These are phyloP conservation scores for Macroglossus sobrinus DNA, from an alignment of 2,113 vertebrate species.

Conservation along the genomic window DNA sequence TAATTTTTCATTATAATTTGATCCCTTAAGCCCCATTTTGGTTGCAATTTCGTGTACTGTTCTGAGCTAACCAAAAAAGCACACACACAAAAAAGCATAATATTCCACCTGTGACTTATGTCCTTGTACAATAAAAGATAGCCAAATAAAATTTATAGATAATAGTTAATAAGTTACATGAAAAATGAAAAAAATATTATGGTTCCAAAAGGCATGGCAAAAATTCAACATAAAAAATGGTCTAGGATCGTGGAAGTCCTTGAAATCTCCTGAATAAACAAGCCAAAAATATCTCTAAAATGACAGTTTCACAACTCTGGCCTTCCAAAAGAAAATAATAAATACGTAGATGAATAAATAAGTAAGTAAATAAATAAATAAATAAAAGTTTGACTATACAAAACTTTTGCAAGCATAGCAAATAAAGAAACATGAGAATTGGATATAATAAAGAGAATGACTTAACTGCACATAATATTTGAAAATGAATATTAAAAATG, in stretches of 20 bases:
- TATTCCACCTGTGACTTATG: conserved; percentile 49
- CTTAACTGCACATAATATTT: background rate
- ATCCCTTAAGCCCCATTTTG: conserved; percentile 54
- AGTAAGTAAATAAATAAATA: background rate
- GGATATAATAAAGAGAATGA: background rate
- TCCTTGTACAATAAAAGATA: background rate
- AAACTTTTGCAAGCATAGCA: background rate
- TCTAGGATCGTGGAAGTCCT: background rate
- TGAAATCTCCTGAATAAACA: background rate
- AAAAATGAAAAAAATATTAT: background rate
- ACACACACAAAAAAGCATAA: background rate
- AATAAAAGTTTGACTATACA: background rate
- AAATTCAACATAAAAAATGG: background rate
- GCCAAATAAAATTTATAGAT: background rate
- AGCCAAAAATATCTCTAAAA: background rate
- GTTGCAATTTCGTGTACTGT: conserved; percentile 37
- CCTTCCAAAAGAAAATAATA: background rate
- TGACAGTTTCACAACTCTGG: background rate
- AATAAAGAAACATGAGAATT: background rate
- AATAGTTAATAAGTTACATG: background rate
- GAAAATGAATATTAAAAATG: background rate
- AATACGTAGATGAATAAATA: background rate
- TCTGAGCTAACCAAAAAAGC: conserved; percentile 21
- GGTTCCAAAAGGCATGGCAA: background rate
- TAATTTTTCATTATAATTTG: conserved; percentile 65